Evolutionary conservation across 2,888 invertebrate species (phyloP), one percentile per base, ranked within the genome.

Genomic region (Mylabris sibirica): DNA sequence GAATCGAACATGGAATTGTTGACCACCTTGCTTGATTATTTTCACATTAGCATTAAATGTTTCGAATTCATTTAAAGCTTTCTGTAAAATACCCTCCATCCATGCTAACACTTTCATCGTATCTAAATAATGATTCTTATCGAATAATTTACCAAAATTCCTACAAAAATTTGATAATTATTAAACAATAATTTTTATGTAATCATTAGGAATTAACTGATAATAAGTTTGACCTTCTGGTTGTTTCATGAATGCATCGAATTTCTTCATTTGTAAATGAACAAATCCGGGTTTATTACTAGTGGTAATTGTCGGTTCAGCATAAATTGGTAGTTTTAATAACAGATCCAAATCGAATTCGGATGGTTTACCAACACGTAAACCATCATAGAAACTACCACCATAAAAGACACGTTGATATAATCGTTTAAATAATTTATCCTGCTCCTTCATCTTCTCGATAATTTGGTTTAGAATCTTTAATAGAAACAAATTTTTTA

Each of bases 291-390:
- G 86, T 26, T 74, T 63, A 41, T 80, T 74, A 11, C 78, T 74
- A 1, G 69, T 71, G 5, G 68, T 41, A 22, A 80, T 20, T 60
- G 79, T 77, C 34, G 85, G 84, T 57, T 82, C 82, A 64, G 85
- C 84, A n/a, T 86, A 76, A 8, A 81, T 82, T 1, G 89, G 89
- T 11, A 90, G 77, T 0, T 84, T 83, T 59, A 90, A 85, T 4
- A 89, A 84, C 6, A 90, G 82, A 81, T 90, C 88, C 79, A 90
- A 84, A 76, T 90, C 90, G 72, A 87, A 90, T 77, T 90, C 90
- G 69, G 89, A 87, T 26, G 90, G 87, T 68, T 85, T 84, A 1
- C 86, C 85, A 0, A 90, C 86, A 79, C 88, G 88, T 38, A 90
- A 85, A 14, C 86, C 86, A 76, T 90, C 90, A 69, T 87, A 89